Percentiles rank a stretch among this genome's conserved stretches.
Conservation (phyloP, 2,113 vertebrate species). For the Oreocharis arfaki region DNA sequence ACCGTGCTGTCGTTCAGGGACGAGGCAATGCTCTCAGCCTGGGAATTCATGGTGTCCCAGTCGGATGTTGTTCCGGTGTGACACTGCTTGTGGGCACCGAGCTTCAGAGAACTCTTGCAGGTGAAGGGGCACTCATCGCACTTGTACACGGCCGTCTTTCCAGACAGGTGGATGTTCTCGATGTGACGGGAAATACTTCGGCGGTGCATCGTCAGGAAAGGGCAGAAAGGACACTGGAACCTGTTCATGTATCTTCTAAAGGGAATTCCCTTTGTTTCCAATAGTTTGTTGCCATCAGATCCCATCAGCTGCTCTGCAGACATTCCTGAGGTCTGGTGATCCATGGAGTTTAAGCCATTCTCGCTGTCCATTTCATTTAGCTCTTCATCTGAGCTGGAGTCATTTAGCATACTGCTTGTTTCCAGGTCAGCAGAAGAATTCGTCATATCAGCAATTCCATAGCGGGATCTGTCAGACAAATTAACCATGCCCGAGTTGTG, state of each 20-base stretch:
- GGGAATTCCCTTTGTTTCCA: constrained; percentile 95
- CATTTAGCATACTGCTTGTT: constrained; percentile 81
- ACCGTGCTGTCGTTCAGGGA: constrained; percentile 77
- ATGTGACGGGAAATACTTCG: constrained; percentile 96
- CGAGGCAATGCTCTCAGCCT: constrained; percentile 79
- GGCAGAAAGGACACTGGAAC: constrained; percentile 97
- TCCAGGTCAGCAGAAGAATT: constrained; percentile 82
- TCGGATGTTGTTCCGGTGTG: constrained; percentile 82
- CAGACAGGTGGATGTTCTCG: constrained; percentile 95
- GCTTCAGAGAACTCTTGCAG: constrained; percentile 92
- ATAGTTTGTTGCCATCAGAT: constrained; percentile 90
- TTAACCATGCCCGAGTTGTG: constrained; percentile 85
- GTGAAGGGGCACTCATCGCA: constrained; percentile 96
- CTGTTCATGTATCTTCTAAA: constrained; percentile 95
- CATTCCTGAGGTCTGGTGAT: constrained; percentile 81
- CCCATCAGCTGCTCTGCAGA: constrained; percentile 89
- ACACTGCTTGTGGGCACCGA: constrained; percentile 91
- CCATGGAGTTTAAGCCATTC: constrained; percentile 83
- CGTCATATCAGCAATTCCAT: constrained; percentile 80
- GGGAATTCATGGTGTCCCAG: constrained; percentile 87
- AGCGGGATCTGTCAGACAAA: constrained; percentile 84
- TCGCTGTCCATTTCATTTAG: constrained; percentile 89
- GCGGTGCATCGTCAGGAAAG: constrained; percentile 94
- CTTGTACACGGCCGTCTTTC: constrained; percentile 94
- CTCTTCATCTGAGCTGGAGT: constrained; percentile 94